These are phyloP conservation scores for Cosmia pyralina DNA, from an alignment of 2,888 invertebrate species.

Conservation along the genomic window DNA sequence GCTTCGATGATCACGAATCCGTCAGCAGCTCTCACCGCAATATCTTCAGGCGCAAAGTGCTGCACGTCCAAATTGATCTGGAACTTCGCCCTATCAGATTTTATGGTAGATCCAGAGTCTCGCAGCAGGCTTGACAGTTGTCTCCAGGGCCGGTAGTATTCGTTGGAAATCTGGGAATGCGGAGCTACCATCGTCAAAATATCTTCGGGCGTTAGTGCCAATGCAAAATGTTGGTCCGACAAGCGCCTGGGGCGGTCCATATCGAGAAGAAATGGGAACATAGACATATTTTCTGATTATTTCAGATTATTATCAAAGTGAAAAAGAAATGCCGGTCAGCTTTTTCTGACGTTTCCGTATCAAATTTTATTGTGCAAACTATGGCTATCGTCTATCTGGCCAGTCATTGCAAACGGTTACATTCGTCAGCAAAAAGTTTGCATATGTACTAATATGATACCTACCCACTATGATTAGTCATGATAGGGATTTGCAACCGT, in stretches of 20 bases:
- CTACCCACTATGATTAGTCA: no score
- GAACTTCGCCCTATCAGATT: slow-evolving; percentile 90
- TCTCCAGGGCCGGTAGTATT: slow-evolving; percentile 62
- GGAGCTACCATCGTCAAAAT: slow-evolving; percentile 69
- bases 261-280: slow-evolving; percentile 61
- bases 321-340: slow-evolving; percentile 43
- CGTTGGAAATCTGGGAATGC: slow-evolving; percentile 62
- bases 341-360: slow-evolving; percentile 17
- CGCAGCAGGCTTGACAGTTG: slow-evolving; percentile 70
- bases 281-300: slow-evolving; percentile 59
- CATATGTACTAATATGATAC: no score
- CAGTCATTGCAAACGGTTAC: slow-evolving; percentile 33
- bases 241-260: slow-evolving; percentile 71
- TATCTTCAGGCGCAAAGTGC: slow-evolving; percentile 93
- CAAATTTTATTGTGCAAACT: slow-evolving; percentile 45
- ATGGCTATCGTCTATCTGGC: slow-evolving; percentile 46
- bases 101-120: slow-evolving; percentile 84
- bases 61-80: slow-evolving; percentile 93
- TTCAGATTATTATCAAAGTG: slow-evolving; percentile 19
- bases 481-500: no score
- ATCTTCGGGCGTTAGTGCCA: slow-evolving; percentile 77
- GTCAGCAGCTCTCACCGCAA: slow-evolving; percentile 92
- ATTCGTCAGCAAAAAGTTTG: slow-evolving; percentile 33
- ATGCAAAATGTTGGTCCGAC: slow-evolving; percentile 77
- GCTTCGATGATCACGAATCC: slow-evolving; percentile 92